A percentile compares a stretch with the other conserved stretches of the same genome.
These are phyloP conservation scores for Orchesellides sinensis DNA, from an alignment of 2,888 invertebrate species.

Conservation along the genomic window DNA sequence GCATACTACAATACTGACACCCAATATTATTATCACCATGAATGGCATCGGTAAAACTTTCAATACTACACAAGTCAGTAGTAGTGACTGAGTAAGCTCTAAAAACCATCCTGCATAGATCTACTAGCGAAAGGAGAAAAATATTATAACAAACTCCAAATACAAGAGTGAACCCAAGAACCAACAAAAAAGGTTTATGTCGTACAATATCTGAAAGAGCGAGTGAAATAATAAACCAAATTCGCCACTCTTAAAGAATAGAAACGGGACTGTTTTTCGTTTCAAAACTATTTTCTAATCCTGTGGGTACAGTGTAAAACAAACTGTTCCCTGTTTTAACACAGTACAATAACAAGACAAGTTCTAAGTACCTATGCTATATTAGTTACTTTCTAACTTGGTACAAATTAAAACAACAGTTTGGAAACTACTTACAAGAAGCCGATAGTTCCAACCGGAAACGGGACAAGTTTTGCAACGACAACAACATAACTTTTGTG, in stretches of 20 bases:
- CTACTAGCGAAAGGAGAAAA: conserved; percentile 1
- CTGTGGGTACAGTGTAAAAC: too few species aligned
- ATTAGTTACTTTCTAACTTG: too few species aligned
- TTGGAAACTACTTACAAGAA: too few species aligned
- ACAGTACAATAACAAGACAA: too few species aligned
- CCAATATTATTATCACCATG: conserved; percentile 15
- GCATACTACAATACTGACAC: too few species aligned
- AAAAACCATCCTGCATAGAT: conserved; percentile 1
- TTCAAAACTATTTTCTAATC: background rate
- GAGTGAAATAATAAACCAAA: conserved; percentile 11
- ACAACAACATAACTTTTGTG: too few species aligned
- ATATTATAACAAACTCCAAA: too few species aligned
- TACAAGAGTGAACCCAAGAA: background rate
- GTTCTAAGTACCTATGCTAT: too few species aligned
- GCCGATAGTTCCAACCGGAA: too few species aligned
- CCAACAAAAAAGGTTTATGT: background rate
- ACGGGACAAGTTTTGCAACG: too few species aligned
- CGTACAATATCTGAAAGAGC: conserved; percentile 7
- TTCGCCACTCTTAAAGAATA: background rate
- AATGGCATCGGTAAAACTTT: background rate
- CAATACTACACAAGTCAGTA: background rate
- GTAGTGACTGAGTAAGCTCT: background rate
- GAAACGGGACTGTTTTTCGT: background rate
- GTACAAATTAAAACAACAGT: too few species aligned
- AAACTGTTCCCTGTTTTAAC: too few species aligned